Percentiles rank a stretch among this genome's conserved stretches.
phyloP scores from a whole-genome alignment of 92 coral and sea anemone genomes.

The Paragorgia papillata region DNA sequence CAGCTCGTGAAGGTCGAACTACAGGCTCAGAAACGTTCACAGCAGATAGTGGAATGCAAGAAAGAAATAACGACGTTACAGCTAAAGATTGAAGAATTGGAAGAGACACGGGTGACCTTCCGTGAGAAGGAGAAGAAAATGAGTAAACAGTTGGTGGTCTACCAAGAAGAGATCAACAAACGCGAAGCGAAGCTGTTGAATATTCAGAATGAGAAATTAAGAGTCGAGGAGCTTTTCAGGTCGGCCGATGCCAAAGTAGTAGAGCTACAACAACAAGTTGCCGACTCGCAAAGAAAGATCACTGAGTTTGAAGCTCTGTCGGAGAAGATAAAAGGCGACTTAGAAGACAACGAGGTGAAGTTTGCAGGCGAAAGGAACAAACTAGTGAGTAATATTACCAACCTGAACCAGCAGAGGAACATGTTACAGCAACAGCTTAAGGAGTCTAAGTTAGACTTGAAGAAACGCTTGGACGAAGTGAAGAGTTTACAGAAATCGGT shows the following conservation, averaged over 20 bases:
- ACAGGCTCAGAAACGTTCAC: constrained; percentile 32
- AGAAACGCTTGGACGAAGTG: constrained; percentile 64
- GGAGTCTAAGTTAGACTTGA: constrained; percentile 66
- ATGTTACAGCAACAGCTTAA: constrained; percentile 74
- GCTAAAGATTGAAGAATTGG: constrained; percentile 63
- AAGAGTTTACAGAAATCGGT: constrained; percentile 56
- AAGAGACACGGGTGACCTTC: constrained; percentile 52
- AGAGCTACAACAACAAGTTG: constrained; percentile 13
- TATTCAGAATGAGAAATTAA: not conserved
- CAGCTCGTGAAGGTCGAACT: constrained; percentile 46
- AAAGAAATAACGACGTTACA: constrained; percentile 63
- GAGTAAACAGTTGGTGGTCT: constrained; percentile 50
- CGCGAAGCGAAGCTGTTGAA: constrained; percentile 46
- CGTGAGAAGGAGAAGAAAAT: constrained; percentile 74
- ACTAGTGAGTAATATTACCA: constrained; percentile 77
- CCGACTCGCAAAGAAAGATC: constrained; percentile 64
- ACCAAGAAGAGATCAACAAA: constrained; percentile 58
- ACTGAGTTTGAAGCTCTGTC: constrained; percentile 61
- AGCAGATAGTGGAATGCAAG: constrained; percentile 66
- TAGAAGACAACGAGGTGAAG: constrained; percentile 57
- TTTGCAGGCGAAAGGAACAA: constrained; percentile 65
- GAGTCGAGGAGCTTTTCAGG: constrained; percentile 7
- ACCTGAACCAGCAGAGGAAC: constrained; percentile 62
- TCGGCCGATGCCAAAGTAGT: not conserved
- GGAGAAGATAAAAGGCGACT: constrained; percentile 52